Base-by-base conservation (phyloP, 2,888 invertebrate species). In the Cephalotes varians region DNA sequence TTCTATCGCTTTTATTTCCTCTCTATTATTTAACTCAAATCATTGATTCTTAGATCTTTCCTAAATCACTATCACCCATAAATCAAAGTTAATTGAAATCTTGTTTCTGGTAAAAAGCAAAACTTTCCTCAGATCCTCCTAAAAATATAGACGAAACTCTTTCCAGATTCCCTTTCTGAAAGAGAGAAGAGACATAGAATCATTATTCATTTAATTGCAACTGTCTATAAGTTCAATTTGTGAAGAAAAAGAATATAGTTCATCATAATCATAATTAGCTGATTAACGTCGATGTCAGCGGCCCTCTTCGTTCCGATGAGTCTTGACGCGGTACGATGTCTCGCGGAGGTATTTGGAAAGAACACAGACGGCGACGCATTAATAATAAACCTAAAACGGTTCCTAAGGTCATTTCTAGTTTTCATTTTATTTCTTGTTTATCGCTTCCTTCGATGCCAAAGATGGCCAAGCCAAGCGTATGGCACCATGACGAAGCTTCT, bases 281-380 rank as follows among this genome's bases (percentile, higher is more conserved):
- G 34, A 49, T 25, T 51, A 15, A 40, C 18, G 31, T 58, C 47
- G 69, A 56, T 67, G 56, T 44, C 44, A 58, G 56, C 31, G 54
- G 44, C 34, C 44, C 44, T 69, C 10, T 64, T 85, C 60, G 51
- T 81, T 49, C 64, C 44, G 58, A 67, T 67, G 67, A 74, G 64
- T 65, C 31, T 76, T 28, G 31, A 15, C 58, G 47, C 72, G 40
- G 51, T 65, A 58, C 71, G 62, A 54, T 40, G 49, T 60, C 47
- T 83, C 74, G 67, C 69, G 65, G 28, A 83, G 60, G 64, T 85
- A 85, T 67, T 81, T 76, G 74, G 54, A 86, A 81, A 89, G 90
- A 90, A 90, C 90, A 90, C 90, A 89, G 82, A 51, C 51, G 88
- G 89, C 87, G 69, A 85, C 83, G 82, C 49, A 73, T 86, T 82